Evolutionary conservation across 1,140 invertebrate species (phyloP), one percentile per base, ranked within the genome.

Genomic region (Neuroterus valhalla): DNA sequence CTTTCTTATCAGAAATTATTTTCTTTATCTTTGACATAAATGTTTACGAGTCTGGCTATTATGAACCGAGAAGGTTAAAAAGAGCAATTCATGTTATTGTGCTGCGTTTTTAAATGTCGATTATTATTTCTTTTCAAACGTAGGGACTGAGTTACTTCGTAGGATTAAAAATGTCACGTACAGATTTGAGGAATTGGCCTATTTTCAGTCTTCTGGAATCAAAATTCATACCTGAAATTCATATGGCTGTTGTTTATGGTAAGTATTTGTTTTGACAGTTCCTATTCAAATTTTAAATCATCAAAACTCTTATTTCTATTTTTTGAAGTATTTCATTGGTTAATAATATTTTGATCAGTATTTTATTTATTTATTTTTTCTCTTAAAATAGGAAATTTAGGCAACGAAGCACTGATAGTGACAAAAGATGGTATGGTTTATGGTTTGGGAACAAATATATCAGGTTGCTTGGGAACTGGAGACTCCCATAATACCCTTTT

Each of bases 391-490:
- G 91, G 90, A 31, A 89, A 90, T 76, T 88, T 93, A 45, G 93
- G 93, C 15, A 94, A 93, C 86, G 93, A 94, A 88, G 93, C 93
- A 26, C 85, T 94, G 46, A 90, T 94, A 67, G 91, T 94, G 15
- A 93, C 91, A 23, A 91, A 91, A 77, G 90, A 92, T 78, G 92
- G 93, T 84, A 92, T 92, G 78, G 92, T 94, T 3, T 94, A 91
- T 86, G 91, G 91, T 10, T 79, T 94, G 50, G 93, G 93, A 46
- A 92, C 90, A 11, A 94, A 94, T 77, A 90, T 90, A 21, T 90
- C 90, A 70, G 92, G 92, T 15, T 94, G 93, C 83, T 85, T 93
- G 38, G 93, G 93, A n/a, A 88, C 92, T 43, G 93, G 93, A 52
- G 91, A 91, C 81, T 82, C 90, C 0, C 89, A 91, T 15, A 92